Conservation (phyloP, 2,113 vertebrate genomes). For the Spermophilus dauricus region DNA sequence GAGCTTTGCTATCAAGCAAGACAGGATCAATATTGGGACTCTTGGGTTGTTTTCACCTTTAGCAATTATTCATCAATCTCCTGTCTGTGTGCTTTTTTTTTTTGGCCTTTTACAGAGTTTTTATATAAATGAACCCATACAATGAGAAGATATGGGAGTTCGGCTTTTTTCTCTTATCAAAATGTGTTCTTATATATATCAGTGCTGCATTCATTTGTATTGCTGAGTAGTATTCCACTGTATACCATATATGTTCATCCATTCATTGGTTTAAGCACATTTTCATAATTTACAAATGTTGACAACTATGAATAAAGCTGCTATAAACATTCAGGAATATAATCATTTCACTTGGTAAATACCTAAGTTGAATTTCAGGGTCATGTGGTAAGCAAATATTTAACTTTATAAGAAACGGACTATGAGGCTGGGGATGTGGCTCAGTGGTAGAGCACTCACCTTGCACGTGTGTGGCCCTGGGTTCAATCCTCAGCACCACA, state of each 20-base stretch:
- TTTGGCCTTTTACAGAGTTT: background rate
- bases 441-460: too few relatives aligned
- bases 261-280: background rate
- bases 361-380: background rate
- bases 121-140: slow-evolving; percentile 1
- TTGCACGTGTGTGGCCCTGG: too few relatives aligned
- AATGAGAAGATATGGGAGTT: background rate
- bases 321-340: background rate
- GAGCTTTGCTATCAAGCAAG: background rate
- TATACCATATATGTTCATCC: background rate
- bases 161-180: background rate
- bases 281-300: slow-evolving; percentile 54
- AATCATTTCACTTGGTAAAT: slow-evolving; percentile 8
- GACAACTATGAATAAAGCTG: background rate
- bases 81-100: background rate
- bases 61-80: background rate
- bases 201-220: slow-evolving; percentile 32
- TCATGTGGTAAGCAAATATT: background rate
- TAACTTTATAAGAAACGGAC: background rate
- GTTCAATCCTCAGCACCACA: too few relatives aligned
- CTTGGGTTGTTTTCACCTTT: background rate
- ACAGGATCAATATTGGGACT: background rate
- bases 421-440: too few relatives aligned
- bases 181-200: background rate
- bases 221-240: background rate